Base-by-base conservation (phyloP, 1,140 invertebrate genomes). In the Antheraea pernyi region DNA sequence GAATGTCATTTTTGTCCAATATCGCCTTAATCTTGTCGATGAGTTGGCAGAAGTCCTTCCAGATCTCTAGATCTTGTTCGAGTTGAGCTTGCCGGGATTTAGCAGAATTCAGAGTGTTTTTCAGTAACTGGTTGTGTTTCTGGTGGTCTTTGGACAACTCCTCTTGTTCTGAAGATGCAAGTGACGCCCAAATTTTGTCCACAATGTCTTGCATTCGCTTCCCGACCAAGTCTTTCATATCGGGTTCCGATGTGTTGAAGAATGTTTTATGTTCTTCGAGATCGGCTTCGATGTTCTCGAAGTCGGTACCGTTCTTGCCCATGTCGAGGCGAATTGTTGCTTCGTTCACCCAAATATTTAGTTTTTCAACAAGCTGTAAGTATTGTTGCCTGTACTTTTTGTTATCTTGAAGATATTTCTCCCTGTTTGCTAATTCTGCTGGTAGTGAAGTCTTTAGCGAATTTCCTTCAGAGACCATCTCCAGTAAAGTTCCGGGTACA, bases 211-310 rank as follows among this genome's bases (percentile, higher is more conserved):
- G 96, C 74, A 98, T 96, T 68, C 95, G 94, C 70, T 97, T 95
- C 0, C 96, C 95, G 0, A 98, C 95, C 61, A 97, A 89, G 81
- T 97, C 96, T 22, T 95, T 95, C 76, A 97, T 96, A 46, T 94
- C 94, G 0, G 94, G 92, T 82, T 97, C 96, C 59, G 95, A 96
- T 18, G 85, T 78, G 74, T 95, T 96, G 79, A 98, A 97, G 93
- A 97, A 98, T 30, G 95, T 94, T 89, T 97, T 97, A 80, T 98
- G 97, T 77, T 98, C 96, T 83, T 97, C 96, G 11, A 99, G 91
- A 80, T 98, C 97, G 9, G 94, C 93, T 22, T 96, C 92, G 7
- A 98, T 95, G 75, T 97, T 97, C 77, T 97, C 96, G 85, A 97
- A 98, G 84, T 99, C 97, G 22, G 97, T 95, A 53, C 97, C 97